A percentile compares a stretch with the other conserved stretches of the same genome.
These are phyloP conservation scores for Aphodius granarius DNA, from an alignment of 2,888 invertebrate species.

Conservation along the genomic window DNA sequence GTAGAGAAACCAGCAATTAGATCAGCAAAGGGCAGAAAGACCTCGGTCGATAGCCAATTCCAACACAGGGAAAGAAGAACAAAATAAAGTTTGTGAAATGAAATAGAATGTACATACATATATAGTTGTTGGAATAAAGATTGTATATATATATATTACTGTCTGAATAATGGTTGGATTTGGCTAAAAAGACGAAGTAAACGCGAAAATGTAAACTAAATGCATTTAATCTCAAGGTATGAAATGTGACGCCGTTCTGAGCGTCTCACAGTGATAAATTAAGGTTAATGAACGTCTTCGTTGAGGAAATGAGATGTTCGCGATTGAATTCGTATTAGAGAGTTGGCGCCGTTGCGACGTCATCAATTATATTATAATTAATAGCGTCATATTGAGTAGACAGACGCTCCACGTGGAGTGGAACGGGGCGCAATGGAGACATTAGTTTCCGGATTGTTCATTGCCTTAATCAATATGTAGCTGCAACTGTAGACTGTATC, in stretches of 20 bases:
- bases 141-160: no score
- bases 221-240: background rate
- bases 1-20: no score
- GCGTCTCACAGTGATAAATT: constrained; percentile 15
- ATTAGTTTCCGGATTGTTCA: background rate
- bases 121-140: no score
- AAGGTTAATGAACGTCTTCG: constrained; percentile 16
- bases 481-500: background rate
- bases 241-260: background rate
- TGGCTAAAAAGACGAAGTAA: no score
- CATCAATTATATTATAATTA: background rate
- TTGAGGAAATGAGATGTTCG: constrained; percentile 23
- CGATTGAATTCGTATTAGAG: constrained; percentile 15
- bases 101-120: no score
- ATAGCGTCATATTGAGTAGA: background rate
- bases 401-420: background rate
- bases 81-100: no score
- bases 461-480: background rate
- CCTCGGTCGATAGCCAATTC: no score
- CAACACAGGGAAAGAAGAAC: no score
- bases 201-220: background rate
- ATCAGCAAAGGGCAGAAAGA: no score
- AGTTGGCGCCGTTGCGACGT: background rate
- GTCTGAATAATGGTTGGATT: no score
- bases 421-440: background rate